phyloP scores from a whole-genome alignment of 1,140 invertebrate species.

The Papilio machaon region DNA sequence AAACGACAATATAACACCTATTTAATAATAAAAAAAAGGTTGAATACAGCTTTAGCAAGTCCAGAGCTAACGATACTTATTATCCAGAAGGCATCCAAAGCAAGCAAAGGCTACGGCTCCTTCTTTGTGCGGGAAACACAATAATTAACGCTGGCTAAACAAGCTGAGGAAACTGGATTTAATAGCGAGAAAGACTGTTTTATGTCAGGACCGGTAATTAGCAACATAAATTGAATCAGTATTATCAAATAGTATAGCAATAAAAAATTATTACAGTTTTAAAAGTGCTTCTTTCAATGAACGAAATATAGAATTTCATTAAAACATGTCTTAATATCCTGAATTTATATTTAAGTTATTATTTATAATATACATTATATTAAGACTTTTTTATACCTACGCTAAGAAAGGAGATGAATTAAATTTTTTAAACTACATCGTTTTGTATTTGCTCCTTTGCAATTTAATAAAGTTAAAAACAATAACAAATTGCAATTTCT shows the following conservation, averaged over 20 bases:
- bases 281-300: neutral
- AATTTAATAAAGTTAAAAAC: too few species aligned
- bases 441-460: too few species aligned
- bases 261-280: neutral
- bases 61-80: neutral
- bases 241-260: neutral
- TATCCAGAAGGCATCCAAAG: slow-evolving; percentile 17
- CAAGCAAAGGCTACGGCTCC: slow-evolving; percentile 28
- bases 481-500: neutral
- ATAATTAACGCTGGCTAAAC: slow-evolving; percentile 23
- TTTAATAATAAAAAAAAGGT: neutral
- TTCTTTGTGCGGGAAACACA: slow-evolving; percentile 28
- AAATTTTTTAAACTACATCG: too few species aligned
- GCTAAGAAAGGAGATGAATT: too few species aligned
- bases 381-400: too few species aligned
- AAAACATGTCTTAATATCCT: too few species aligned
- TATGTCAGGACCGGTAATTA: slow-evolving; percentile 16
- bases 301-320: neutral
- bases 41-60: neutral
- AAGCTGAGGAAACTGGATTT: slow-evolving; percentile 28
- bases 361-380: too few species aligned
- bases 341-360: too few species aligned
- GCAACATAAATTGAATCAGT: neutral
- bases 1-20: neutral
- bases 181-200: slow-evolving; percentile 24